A percentile compares a stretch with the other conserved stretches of the same genome.
Conservation (phyloP, 2,113 vertebrate species). For the Carollia perspicillata region DNA sequence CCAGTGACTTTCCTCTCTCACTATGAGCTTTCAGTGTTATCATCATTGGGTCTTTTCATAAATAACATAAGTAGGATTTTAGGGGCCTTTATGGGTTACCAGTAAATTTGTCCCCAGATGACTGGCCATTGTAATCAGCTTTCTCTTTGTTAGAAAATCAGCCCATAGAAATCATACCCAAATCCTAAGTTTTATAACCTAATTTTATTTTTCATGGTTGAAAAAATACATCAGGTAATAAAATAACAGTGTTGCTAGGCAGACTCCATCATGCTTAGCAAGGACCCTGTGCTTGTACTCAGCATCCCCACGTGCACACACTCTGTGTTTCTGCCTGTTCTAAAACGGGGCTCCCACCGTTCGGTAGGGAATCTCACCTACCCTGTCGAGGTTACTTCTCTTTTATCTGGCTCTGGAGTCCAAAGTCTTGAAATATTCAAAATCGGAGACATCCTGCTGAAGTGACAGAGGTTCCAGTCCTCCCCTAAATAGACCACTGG, state of each 20-base stretch:
- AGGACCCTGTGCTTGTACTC: background rate
- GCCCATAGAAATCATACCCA: background rate
- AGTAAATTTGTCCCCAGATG: background rate
- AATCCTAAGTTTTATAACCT: background rate
- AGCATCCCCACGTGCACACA: background rate
- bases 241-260: background rate
- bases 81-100: background rate
- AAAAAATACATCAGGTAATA: background rate
- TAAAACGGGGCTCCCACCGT: background rate
- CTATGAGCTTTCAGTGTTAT: background rate
- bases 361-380: background rate
- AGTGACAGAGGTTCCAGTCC: background rate
- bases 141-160: conserved; percentile 39
- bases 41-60: background rate
- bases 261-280: background rate
- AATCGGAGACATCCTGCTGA: background rate
- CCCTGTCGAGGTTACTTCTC: background rate
- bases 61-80: background rate
- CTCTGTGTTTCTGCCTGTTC: background rate
- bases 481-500: background rate
- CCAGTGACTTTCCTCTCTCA: background rate
- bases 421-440: background rate
- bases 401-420: background rate
- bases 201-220: background rate
- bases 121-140: background rate